Percentiles rank a stretch among this genome's conserved stretches.
Conservation (phyloP, 2,797 vertebrate genomes). For the Cynodonichthys magdalenae region DNA sequence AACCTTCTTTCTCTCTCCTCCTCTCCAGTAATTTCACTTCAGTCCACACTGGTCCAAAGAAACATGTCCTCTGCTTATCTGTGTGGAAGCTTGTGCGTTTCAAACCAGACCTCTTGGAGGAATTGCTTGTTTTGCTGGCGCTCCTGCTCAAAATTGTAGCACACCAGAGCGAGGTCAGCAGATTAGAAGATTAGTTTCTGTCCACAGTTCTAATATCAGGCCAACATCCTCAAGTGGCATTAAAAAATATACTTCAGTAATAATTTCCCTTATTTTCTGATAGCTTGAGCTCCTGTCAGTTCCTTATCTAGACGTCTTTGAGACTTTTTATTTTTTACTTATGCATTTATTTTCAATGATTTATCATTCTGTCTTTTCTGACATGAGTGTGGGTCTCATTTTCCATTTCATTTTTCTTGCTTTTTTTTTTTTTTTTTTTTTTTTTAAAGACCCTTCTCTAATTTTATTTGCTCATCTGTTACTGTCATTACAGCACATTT, state of each 20-base stretch:
- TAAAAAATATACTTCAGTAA: constrained; percentile 57
- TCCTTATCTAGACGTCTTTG: constrained; percentile 62
- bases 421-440: constrained; percentile 9
- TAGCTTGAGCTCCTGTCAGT: constrained; percentile 40
- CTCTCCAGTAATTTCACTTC: constrained; percentile 35
- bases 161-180: constrained; percentile 22
- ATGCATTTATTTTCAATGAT: constrained; percentile 7
- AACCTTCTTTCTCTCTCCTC: constrained; percentile 38
- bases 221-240: constrained; percentile 54
- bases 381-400: constrained; percentile 1
- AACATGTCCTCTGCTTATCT: constrained; percentile 56
- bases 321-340: constrained; percentile 38
- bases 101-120: too few relatives aligned
- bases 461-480: constrained; percentile 56
- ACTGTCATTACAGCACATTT: constrained; percentile 47
- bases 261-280: constrained; percentile 47
- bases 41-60: constrained; percentile 43
- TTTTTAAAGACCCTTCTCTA: constrained; percentile 28
- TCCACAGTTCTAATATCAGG: constrained; percentile 59
- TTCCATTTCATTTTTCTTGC: not conserved
- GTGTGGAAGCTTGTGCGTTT: constrained; percentile 49
- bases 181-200: constrained; percentile 52
- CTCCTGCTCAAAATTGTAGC: constrained; percentile 31
- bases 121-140: constrained; percentile 21
- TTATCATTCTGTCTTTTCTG: constrained; percentile 11